Conservation (phyloP, 2,888 invertebrate species). For the Leptarthrus brevirostris region DNA sequence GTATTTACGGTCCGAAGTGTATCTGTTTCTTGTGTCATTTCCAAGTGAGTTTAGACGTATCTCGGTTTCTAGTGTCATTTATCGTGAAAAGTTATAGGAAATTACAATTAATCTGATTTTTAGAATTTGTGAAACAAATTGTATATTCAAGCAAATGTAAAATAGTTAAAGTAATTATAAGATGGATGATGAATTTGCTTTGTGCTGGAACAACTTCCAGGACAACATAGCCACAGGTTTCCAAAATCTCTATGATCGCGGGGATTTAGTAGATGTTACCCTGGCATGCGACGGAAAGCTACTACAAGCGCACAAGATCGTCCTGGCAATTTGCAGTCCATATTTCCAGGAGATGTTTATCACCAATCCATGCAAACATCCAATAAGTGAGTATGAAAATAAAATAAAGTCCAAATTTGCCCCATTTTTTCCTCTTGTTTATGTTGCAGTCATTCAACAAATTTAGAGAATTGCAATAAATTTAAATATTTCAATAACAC, state of each 20-base stretch:
- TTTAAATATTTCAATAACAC: not conserved
- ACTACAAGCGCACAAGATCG: slow-evolving; percentile 69
- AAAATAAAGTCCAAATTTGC: not conserved
- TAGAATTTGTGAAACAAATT: too few species aligned
- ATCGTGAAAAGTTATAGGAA: too few species aligned
- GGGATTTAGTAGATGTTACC: slow-evolving; percentile 69
- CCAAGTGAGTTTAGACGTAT: too few species aligned
- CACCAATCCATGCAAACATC: slow-evolving; percentile 68
- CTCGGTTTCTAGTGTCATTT: too few species aligned
- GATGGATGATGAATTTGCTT: slow-evolving; percentile 67
- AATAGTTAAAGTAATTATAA: slow-evolving; percentile 16
- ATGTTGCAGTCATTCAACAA: not conserved
- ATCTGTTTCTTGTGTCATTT: too few species aligned
- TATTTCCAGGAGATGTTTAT: slow-evolving; percentile 69
- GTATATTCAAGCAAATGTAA: too few species aligned
- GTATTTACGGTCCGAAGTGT: too few species aligned
- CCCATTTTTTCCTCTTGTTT: not conserved
- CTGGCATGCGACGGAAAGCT: slow-evolving; percentile 69
- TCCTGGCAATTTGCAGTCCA: slow-evolving; percentile 69
- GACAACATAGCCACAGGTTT: slow-evolving; percentile 67
- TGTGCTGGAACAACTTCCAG: slow-evolving; percentile 68
- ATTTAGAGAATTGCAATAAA: not conserved
- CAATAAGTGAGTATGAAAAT: slow-evolving; percentile 65
- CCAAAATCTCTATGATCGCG: slow-evolving; percentile 67
- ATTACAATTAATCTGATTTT: too few species aligned